Conservation (phyloP, 1,140 invertebrate genomes). For the Drosophila setifemur region DNA sequence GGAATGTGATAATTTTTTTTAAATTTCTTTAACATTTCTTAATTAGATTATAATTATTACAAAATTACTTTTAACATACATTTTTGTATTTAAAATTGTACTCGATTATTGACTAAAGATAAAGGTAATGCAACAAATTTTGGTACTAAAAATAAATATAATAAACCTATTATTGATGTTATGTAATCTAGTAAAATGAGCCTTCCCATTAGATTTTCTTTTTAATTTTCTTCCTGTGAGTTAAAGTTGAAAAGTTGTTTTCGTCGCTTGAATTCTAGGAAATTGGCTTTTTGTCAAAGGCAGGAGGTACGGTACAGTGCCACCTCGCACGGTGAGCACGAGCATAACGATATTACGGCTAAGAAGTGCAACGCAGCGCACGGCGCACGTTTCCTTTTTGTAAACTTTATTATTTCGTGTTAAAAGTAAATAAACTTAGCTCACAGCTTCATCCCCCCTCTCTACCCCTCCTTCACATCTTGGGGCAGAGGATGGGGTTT, state of each 20-base stretch:
- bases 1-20: too few relatives aligned
- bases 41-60: too few relatives aligned
- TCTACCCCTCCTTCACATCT: not conserved
- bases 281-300: conserved; percentile 26
- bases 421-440: conserved; percentile 79
- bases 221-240: too few relatives aligned
- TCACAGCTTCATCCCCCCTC: conserved; percentile 21
- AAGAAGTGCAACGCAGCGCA: conserved; percentile 57
- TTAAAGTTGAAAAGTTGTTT: conserved; percentile 36
- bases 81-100: too few relatives aligned
- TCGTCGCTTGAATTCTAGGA: conserved; percentile 38
- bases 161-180: too few relatives aligned
- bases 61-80: too few relatives aligned
- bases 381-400: conserved; percentile 72
- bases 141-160: too few relatives aligned
- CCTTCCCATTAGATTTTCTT: too few relatives aligned
- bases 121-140: too few relatives aligned
- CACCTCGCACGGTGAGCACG: conserved; percentile 15
- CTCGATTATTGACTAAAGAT: too few relatives aligned
- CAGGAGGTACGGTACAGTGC: conserved; percentile 30
- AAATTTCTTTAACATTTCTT: too few relatives aligned
- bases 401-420: conserved; percentile 80
- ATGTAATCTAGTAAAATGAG: too few relatives aligned
- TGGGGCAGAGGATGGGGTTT: conserved; percentile 40
- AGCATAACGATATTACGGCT: conserved; percentile 9